A percentile compares a stretch with the other conserved stretches of the same genome.
Conservation (phyloP, 2,888 invertebrate species). For the Flabesymbios commensalis region DNA sequence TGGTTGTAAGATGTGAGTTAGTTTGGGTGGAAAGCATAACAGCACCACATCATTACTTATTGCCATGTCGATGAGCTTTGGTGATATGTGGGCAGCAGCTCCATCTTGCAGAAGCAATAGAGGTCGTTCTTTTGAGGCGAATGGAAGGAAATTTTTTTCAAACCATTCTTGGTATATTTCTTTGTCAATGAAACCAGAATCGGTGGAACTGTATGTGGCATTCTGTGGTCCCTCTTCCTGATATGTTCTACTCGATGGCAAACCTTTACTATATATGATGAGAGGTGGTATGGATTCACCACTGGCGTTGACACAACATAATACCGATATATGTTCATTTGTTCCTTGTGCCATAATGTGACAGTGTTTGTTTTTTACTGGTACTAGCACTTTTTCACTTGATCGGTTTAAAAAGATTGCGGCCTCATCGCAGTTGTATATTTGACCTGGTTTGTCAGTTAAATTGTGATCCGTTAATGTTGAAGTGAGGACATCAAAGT, state of each 20-base stretch:
- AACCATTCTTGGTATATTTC: conserved; percentile 14
- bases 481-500: not conserved
- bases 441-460: not conserved
- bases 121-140: conserved; percentile 3
- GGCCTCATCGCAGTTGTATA: conserved; percentile 11
- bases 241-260: not conserved
- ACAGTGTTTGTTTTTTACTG: conserved; percentile 5
- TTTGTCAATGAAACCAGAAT: conserved; percentile 4
- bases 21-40: conserved; percentile 9
- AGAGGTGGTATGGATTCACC: conserved; percentile 2
- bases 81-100: conserved; percentile 9
- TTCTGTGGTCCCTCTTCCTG: conserved; percentile 5
- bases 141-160: conserved; percentile 9
- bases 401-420: conserved; percentile 11
- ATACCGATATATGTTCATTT: not conserved
- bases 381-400: not conserved
- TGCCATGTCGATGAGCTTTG: conserved; percentile 7
- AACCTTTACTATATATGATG: conserved; percentile 9
- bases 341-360: conserved; percentile 1
- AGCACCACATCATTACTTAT: conserved; percentile 3
- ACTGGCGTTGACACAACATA: conserved; percentile 3
- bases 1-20: conserved; percentile 7
- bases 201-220: conserved; percentile 3
- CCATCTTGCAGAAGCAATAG: conserved; percentile 8
- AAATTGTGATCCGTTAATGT: not conserved